Conservation (phyloP, 2,797 vertebrate species). For the Podarcis siculus region DNA sequence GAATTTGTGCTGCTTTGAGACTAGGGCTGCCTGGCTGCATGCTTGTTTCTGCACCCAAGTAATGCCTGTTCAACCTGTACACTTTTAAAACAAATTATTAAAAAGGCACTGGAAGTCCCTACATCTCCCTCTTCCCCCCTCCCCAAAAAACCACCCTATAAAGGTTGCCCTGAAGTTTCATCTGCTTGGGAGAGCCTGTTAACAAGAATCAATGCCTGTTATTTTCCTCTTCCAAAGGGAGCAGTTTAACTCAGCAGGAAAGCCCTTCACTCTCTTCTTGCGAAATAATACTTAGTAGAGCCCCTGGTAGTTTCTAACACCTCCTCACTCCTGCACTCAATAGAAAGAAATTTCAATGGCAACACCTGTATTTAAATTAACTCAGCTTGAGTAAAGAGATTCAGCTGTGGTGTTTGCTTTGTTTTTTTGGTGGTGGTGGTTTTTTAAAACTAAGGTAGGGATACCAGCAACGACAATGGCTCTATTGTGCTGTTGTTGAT, state of each 20-base stretch:
- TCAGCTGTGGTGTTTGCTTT: neutral
- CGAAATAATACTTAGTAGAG: neutral
- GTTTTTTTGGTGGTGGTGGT: too few relatives aligned
- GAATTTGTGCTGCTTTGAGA: neutral
- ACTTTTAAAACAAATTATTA: neutral
- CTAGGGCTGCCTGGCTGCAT: neutral
- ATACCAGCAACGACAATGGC: neutral
- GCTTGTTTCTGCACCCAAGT: neutral
- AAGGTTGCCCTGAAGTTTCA: neutral
- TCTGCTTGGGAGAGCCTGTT: neutral
- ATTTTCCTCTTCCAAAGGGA: slow-evolving; percentile 5
- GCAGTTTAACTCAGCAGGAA: slow-evolving; percentile 14
- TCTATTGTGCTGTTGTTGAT: slow-evolving; percentile 16
- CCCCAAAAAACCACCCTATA: neutral
- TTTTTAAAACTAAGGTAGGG: neutral
- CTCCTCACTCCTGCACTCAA: neutral
- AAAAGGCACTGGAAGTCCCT: neutral
- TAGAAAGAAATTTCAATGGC: slow-evolving; percentile 4
- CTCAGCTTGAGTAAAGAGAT: slow-evolving; percentile 9
- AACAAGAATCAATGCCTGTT: neutral
- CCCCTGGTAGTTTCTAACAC: neutral
- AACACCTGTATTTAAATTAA: slow-evolving; percentile 26
- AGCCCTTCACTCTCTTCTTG: neutral
- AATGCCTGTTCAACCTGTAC: neutral
- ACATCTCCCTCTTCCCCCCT: neutral